A percentile compares a stretch with the other conserved stretches of the same genome.
Evolutionary conservation across 2,888 invertebrate genomes (phyloP).

Genomic region (Dichetophora obliterata): DNA sequence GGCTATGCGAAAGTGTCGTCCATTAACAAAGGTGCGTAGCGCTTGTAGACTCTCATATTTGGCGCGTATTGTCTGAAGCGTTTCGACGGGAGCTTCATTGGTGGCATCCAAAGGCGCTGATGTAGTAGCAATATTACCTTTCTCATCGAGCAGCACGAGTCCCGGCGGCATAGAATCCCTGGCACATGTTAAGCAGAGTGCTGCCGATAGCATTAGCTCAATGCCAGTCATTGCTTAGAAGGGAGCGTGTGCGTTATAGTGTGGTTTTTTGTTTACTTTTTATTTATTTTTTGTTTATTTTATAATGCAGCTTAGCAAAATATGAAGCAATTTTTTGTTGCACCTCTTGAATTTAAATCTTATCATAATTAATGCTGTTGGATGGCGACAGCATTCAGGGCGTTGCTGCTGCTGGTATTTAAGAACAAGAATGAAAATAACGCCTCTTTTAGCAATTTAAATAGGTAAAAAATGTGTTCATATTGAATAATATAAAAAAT

Average conservation of each 20-base stretch:
- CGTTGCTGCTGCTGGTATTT: neutral
- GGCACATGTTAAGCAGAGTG: conserved; percentile 61
- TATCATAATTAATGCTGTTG: conserved; percentile 12
- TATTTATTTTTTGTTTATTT: conserved; percentile 15
- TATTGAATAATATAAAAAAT: too few relatives aligned
- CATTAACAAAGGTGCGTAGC: conserved; percentile 62
- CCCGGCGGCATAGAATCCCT: conserved; percentile 48
- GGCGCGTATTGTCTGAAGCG: conserved; percentile 51
- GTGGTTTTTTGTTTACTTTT: neutral
- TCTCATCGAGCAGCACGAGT: conserved; percentile 51
- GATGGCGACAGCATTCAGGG: neutral
- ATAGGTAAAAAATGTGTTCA: too few relatives aligned
- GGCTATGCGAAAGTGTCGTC: conserved; percentile 63
- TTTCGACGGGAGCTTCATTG: conserved; percentile 51
- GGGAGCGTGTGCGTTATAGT: conserved; percentile 20
- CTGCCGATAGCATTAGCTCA: conserved; percentile 62
- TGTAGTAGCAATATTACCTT: conserved; percentile 9
- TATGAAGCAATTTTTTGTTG: conserved; percentile 1
- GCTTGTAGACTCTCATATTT: conserved; percentile 54
- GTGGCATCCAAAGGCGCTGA: conserved; percentile 15
- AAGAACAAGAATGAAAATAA: neutral
- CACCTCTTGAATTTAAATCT: conserved; percentile 27
- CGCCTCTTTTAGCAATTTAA: too few relatives aligned
- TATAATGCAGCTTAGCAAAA: neutral
- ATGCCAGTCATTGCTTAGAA: conserved; percentile 55